phyloP scores from a whole-genome alignment of 2,113 vertebrate species.

The Prunella himalayana region DNA sequence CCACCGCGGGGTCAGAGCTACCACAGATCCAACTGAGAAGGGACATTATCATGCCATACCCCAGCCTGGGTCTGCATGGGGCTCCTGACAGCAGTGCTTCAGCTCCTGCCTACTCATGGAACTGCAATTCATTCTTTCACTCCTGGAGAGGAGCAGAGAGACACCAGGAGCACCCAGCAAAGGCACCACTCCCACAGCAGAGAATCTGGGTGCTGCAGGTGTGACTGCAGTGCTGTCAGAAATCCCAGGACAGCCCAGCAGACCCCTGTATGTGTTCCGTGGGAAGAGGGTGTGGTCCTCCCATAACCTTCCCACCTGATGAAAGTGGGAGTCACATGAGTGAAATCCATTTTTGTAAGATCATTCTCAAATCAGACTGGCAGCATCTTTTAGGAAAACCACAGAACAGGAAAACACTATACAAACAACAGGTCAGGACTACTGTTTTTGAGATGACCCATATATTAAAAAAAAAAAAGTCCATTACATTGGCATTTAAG shows the following conservation, averaged over 20 bases:
- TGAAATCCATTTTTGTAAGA: not conserved
- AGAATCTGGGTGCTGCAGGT: not conserved
- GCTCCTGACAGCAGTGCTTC: not conserved
- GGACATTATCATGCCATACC: not conserved
- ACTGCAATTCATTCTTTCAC: not conserved
- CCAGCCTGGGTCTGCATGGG: rapidly evolving
- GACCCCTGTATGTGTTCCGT: rapidly evolving
- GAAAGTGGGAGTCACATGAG: rapidly evolving
- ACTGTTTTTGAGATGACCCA: not conserved
- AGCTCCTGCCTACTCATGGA: not conserved
- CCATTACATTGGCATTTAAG: not conserved
- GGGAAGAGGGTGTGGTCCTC: not conserved
- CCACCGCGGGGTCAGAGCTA: rapidly evolving
- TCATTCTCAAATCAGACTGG: not conserved
- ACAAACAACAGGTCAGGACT: not conserved
- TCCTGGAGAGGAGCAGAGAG: not conserved
- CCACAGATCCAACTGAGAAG: rapidly evolving
- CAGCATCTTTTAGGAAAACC: not conserved
- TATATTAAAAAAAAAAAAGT: not conserved
- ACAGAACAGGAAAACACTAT: not conserved
- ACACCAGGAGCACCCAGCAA: not conserved
- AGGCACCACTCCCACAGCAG: rapidly evolving
- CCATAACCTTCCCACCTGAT: not conserved
- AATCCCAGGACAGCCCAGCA: not conserved
- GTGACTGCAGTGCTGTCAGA: not conserved